phyloP scores from a whole-genome alignment of 2,888 invertebrate species.

The Stratiomys singularior region DNA sequence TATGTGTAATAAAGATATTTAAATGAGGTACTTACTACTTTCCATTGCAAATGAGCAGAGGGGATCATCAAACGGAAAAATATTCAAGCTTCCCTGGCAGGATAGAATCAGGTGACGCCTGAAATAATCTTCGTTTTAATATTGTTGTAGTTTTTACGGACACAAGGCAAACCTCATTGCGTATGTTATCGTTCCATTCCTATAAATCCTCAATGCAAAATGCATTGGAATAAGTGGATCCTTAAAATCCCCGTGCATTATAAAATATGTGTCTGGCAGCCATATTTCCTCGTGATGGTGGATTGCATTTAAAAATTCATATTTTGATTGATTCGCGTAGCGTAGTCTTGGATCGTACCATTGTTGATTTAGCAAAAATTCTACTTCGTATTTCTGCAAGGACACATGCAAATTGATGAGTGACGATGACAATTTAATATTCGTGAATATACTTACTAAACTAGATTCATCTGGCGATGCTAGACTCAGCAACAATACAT shows the following conservation, averaged over 20 bases:
- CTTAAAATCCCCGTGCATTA: slow-evolving; percentile 97
- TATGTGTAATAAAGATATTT: too few relatives aligned
- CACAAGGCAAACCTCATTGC: slow-evolving; percentile 77
- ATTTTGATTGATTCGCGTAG: slow-evolving; percentile 88
- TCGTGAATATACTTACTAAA: slow-evolving; percentile 76
- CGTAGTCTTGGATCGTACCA: slow-evolving; percentile 92
- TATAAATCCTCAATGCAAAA: slow-evolving; percentile 90
- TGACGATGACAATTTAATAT: not conserved
- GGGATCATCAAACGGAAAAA: slow-evolving; percentile 96
- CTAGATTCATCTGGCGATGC: slow-evolving; percentile 97
- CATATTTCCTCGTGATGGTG: slow-evolving; percentile 93
- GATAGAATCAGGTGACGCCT: slow-evolving; percentile 91
- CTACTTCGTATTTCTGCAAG: slow-evolving; percentile 91
- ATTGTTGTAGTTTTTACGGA: not conserved
- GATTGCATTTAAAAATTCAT: slow-evolving; percentile 90
- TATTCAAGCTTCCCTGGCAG: slow-evolving; percentile 92
- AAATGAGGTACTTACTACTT: slow-evolving; percentile 81
- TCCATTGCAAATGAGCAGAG: slow-evolving; percentile 95
- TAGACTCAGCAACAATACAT: slow-evolving; percentile 91
- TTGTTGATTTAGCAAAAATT: slow-evolving; percentile 91
- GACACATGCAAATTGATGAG: not conserved
- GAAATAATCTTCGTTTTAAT: slow-evolving; percentile 53
- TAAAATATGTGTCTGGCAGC: slow-evolving; percentile 95
- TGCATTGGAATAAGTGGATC: slow-evolving; percentile 93
- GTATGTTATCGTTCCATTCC: slow-evolving; percentile 94